Percentiles rank a stretch among this genome's conserved stretches.
These are phyloP conservation scores for Parelbella ahira DNA, from an alignment of 2,888 invertebrate genomes.

Conservation along the genomic window DNA sequence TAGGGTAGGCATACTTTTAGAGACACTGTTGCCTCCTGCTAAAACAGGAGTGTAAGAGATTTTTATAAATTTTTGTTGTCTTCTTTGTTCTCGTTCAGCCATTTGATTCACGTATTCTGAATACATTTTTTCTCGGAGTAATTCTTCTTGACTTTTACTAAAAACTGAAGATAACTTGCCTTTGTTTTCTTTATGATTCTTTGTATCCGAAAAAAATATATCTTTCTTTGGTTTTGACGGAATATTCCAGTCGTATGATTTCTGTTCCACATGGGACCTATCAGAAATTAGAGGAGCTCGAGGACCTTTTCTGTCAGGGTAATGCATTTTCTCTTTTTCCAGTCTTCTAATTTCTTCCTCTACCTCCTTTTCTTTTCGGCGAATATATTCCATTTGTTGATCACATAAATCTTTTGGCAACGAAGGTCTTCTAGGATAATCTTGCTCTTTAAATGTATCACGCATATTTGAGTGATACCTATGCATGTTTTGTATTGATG, in stretches of 20 bases:
- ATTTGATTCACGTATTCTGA: slow-evolving; percentile 90
- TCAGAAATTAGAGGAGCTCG: slow-evolving; percentile 57
- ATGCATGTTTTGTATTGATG: slow-evolving; percentile 72
- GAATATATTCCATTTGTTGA: slow-evolving; percentile 83
- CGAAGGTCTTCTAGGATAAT: slow-evolving; percentile 74
- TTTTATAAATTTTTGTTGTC: slow-evolving; percentile 89
- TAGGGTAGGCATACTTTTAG: slow-evolving; percentile 61
- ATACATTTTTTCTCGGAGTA: slow-evolving; percentile 90
- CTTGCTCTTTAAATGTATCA: slow-evolving; percentile 40
- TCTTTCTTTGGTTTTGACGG: slow-evolving; percentile 72
- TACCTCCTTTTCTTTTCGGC: slow-evolving; percentile 84
- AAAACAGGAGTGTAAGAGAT: slow-evolving; percentile 80
- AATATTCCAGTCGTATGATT: slow-evolving; percentile 45
- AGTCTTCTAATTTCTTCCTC: slow-evolving; percentile 83
- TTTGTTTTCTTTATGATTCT: slow-evolving; percentile 38
- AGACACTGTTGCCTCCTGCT: slow-evolving; percentile 41
- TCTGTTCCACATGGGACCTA: slow-evolving; percentile 42
- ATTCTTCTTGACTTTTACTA: slow-evolving; percentile 85
- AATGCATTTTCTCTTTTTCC: slow-evolving; percentile 74
- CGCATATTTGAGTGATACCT: slow-evolving; percentile 53
- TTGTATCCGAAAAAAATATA: slow-evolving; percentile 9
- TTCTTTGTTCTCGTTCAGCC: slow-evolving; percentile 87
- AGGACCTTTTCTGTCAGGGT: slow-evolving; percentile 45
- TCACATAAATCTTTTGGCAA: slow-evolving; percentile 84
- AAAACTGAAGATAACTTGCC: slow-evolving; percentile 58